These are phyloP conservation scores for Damaliscus lunatus DNA, from an alignment of 2,113 vertebrate species.

Conservation along the genomic window DNA sequence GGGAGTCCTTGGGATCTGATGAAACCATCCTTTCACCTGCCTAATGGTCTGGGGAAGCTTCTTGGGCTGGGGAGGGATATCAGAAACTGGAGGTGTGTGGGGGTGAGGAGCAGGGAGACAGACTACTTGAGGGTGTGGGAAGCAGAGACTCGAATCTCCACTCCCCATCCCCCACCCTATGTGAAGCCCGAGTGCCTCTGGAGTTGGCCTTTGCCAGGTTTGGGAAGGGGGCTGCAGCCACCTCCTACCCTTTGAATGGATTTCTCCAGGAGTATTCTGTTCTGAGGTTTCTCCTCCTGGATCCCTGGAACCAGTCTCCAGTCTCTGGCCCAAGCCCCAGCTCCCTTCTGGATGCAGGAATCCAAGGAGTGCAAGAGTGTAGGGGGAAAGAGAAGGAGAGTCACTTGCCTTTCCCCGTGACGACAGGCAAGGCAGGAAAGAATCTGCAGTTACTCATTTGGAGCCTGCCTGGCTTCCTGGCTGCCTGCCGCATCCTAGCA, in stretches of 20 bases:
- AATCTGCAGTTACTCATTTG: conserved; percentile 38
- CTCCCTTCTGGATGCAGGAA: not conserved
- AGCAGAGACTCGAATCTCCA: not conserved
- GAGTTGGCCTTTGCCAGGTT: not conserved
- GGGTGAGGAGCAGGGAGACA: not conserved
- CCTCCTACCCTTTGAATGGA: not conserved
- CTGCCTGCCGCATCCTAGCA: not conserved
- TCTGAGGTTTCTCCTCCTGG: not conserved
- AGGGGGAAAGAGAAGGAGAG: not conserved
- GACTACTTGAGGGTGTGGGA: not conserved
- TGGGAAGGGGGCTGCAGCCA: not conserved
- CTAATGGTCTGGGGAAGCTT: not conserved
- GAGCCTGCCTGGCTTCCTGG: conserved; percentile 45
- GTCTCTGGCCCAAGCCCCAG: not conserved
- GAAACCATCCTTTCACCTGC: not conserved
- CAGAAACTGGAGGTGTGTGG: not conserved
- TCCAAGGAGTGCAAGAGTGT: not conserved
- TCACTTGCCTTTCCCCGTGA: conserved; percentile 12
- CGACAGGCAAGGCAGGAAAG: not conserved
- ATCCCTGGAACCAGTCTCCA: not conserved
- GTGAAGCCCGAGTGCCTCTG: not conserved
- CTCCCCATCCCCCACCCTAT: too few species aligned
- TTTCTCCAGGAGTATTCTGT: not conserved
- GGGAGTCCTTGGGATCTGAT: not conserved
- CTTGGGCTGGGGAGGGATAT: not conserved